Percentiles rank a stretch among this genome's conserved stretches.
These are phyloP conservation scores for Brachionus rotundiformis DNA, from an alignment of 1,140 invertebrate genomes.

Conservation along the genomic window DNA sequence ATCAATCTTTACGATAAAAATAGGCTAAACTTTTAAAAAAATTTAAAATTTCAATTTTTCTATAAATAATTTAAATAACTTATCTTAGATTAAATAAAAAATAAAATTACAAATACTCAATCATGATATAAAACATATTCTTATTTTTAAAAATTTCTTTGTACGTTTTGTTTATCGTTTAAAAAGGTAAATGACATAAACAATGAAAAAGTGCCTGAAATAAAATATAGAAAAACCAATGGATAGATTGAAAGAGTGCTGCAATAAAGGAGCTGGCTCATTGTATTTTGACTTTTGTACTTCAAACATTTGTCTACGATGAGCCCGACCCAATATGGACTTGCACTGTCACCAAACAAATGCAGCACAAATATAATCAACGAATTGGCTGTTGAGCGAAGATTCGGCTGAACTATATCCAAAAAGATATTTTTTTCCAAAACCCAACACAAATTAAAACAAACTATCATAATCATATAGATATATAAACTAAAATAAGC, in stretches of 20 bases:
- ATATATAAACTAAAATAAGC: conserved; percentile 39
- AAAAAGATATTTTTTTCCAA: conserved; percentile 39
- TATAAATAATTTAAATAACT: conserved; percentile 40
- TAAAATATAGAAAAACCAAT: conserved; percentile 30
- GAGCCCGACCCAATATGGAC: conserved; percentile 44
- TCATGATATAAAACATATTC: neutral
- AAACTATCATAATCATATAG: conserved; percentile 25
- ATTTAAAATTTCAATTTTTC: neutral
- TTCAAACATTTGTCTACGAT: conserved; percentile 35
- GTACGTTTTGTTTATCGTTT: conserved; percentile 43
- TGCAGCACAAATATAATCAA: conserved; percentile 45
- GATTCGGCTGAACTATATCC: conserved; percentile 23
- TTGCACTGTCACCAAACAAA: conserved; percentile 47
- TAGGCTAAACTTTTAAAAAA: neutral
- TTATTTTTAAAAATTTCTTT: conserved; percentile 21
- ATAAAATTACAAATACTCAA: neutral
- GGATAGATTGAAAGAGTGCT: conserved; percentile 34
- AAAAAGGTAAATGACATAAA: conserved; percentile 43
- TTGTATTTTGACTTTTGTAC: conserved; percentile 6
- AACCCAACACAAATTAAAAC: conserved; percentile 50
- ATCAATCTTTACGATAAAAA: neutral
- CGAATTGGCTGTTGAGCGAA: conserved; percentile 33
- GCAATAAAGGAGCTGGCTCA: neutral
- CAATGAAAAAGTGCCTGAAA: conserved; percentile 21
- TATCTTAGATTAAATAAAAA: conserved; percentile 34